Base-by-base conservation (phyloP, 2,888 invertebrate genomes). In the Mesopsocus fuscifrons region DNA sequence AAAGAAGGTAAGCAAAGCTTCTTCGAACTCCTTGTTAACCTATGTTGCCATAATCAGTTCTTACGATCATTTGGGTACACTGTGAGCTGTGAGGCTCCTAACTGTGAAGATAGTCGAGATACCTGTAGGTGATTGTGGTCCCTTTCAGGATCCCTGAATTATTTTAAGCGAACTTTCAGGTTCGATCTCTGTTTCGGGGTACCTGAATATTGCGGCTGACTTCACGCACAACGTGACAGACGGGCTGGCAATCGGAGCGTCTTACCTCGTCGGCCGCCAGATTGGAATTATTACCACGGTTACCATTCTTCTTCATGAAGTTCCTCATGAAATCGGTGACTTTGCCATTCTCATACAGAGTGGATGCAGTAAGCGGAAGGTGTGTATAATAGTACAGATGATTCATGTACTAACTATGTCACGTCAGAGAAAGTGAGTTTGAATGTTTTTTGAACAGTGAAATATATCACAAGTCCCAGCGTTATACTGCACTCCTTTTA, bases 211-310 rank as follows among this genome's bases (percentile, higher is more conserved):
- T 50, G 95, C 88, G 42, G 98, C 98, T 26, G 98, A 99, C 62
- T 95, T 95, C 60, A 78, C 91, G 11, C 98, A 99, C 60, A 99
- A 99, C 64, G 95, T 99, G 57, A 99, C 98, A 9, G 98, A 99
- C 69, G 98, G 98, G 17, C 66, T 99, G 47, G 98, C 98, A 17
- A 97, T 99, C 58, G 98, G 98, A 41, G 97, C 97, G 1, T 95
- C 95, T 1, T 97, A 81, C 60, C 72, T 95, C 54, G 92, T 89
- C 46, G 94, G 95, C 9, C 76, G 80, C 53, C 82, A 70, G 52
- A 71, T 88, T 54, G 89, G 89, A 21, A 69, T 82, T 43, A 71
- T 95, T 11, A 98, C 98, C 13, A 97, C 97, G 20, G 65, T 94
- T 30, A 95, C 95, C 2, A 95, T 99, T 55, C 68, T 99, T 42